A percentile compares a stretch with the other conserved stretches of the same genome.
Evolutionary conservation across 2,797 vertebrate species (phyloP).

Genomic region (Bradypodion ventrale): DNA sequence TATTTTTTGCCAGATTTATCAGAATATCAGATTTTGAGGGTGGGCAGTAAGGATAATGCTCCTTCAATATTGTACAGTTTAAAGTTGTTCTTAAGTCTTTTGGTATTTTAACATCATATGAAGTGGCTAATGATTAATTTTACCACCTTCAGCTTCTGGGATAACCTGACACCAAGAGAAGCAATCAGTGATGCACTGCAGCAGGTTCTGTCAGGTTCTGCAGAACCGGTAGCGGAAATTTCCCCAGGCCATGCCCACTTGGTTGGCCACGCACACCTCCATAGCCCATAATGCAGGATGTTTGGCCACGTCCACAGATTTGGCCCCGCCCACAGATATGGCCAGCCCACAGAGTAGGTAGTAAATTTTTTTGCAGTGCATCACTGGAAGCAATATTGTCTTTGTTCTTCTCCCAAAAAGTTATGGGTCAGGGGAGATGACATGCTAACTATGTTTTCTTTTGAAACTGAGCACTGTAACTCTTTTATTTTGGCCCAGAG

Average conservation of each 20-base stretch:
- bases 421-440: neutral
- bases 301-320: too few relatives aligned
- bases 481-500: neutral
- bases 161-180: neutral
- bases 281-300: too few relatives aligned
- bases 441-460: neutral
- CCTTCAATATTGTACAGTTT: neutral
- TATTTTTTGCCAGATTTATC: constrained; percentile 24
- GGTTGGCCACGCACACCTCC: too few relatives aligned
- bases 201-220: too few relatives aligned
- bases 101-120: neutral
- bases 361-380: too few relatives aligned
- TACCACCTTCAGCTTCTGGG: neutral
- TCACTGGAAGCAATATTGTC: too few relatives aligned
- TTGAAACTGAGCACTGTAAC: neutral
- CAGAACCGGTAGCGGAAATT: too few relatives aligned
- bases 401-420: neutral
- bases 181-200: too few relatives aligned
- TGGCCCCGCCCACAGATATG: too few relatives aligned
- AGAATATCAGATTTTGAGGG: neutral
- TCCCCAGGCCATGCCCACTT: too few relatives aligned
- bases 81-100: neutral
- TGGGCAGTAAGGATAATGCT: neutral
- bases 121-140: neutral
- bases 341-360: too few relatives aligned